Base-by-base conservation (phyloP, 2,888 invertebrate genomes). In the Lithophane socia region DNA sequence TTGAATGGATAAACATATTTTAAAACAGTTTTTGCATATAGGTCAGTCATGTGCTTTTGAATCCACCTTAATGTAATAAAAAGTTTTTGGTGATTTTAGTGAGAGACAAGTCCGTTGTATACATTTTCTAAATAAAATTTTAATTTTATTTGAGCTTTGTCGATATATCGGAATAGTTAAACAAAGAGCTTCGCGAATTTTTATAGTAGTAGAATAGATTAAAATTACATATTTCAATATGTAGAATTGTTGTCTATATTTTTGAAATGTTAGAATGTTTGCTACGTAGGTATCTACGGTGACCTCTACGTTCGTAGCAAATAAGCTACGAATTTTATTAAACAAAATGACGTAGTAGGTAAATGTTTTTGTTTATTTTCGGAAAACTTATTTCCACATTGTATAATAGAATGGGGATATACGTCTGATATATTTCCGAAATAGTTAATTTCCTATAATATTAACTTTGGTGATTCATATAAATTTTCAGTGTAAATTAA, bases 391-490 rank as follows among this genome's bases (percentile, higher is more conserved):
- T 49, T n/a, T 24, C 18, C 4, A 52, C 42, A 54, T 44, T 12
- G 13, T 54, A n/a, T 60, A n/a, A 52, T n/a, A 24, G 10, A 21
- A 24, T 37, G 29, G 78, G 60, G 52, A n/a, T 68, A 54, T 61
- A 44, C 21, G 29, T 60, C 7, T n/a, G 1, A 18, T 77, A 42
- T 77, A 12, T 61, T 77, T 78, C 60, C 44, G 12, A 61, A 66
- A 44, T 47, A 29, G 13, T 49, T 42, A n/a, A 63, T 29, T 56
- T 49, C 13, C 18, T 63, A 21, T 18, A 10, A 7, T 24, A 49
- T 29, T 42, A 24, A 44, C 13, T 13, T 37, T 8, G 9, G 1
- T 16, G 21, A 1, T 79, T 29, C 60, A 29, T 16, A 60, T 18
- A 12, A 18, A 49, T 16, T 29, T 71, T 42, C 29, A 70, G 37